These are phyloP conservation scores for Galerucella pusilla DNA, from an alignment of 2,888 invertebrate genomes.

Conservation along the genomic window DNA sequence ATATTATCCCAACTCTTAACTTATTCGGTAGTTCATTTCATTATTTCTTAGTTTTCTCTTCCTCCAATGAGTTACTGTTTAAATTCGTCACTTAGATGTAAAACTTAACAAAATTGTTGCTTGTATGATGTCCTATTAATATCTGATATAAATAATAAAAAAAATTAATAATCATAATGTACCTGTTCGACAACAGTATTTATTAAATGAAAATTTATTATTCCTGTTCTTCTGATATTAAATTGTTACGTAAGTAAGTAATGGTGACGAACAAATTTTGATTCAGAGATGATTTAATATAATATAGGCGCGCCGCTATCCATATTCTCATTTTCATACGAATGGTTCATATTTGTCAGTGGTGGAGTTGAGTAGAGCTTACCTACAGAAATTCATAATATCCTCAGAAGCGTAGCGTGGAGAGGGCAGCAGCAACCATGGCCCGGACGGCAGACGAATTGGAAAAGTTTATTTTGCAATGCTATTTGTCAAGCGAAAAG, in stretches of 20 bases:
- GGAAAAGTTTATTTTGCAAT: no score
- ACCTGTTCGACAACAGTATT: neutral
- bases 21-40: no score
- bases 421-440: no score
- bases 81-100: no score
- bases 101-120: neutral
- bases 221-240: neutral
- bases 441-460: no score
- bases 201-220: conserved; percentile 9
- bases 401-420: no score
- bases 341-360: conserved; percentile 2
- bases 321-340: conserved; percentile 17
- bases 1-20: no score
- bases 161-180: neutral
- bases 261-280: conserved; percentile 32
- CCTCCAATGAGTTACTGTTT: no score
- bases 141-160: neutral
- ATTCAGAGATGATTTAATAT: conserved; percentile 27
- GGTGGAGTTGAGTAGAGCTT: neutral
- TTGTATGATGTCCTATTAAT: neutral
- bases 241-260: conserved; percentile 9
- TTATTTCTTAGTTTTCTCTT: no score
- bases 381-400: no score
- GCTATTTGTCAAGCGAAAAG: no score
- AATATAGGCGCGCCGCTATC: conserved; percentile 9